phyloP scores from a whole-genome alignment of 2,797 vertebrate genomes.

The Borostomias antarcticus region DNA sequence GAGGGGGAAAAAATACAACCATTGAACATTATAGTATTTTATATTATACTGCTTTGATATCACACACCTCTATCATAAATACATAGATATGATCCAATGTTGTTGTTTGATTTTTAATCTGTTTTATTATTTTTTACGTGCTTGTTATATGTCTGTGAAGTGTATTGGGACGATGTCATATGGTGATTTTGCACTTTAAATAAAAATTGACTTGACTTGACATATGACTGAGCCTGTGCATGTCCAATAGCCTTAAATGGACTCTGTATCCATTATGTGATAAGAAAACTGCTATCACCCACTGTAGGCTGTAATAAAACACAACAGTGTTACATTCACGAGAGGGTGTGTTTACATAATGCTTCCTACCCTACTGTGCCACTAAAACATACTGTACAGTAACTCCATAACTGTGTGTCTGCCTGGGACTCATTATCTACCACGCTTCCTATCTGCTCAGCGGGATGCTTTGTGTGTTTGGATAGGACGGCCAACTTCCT shows the following conservation, averaged over 20 bases:
- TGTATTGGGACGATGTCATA: no score
- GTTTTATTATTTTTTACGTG: no score
- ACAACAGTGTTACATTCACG: not conserved
- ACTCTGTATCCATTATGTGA: no score
- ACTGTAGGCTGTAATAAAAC: no score
- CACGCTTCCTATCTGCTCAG: slow-evolving; percentile 27
- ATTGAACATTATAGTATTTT: slow-evolving; percentile 4
- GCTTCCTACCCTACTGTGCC: not conserved
- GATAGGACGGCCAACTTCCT: slow-evolving; percentile 50
- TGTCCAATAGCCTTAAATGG: not conserved
- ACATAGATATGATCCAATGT: not conserved
- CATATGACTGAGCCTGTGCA: not conserved
- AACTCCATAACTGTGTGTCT: not conserved
- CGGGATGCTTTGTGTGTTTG: slow-evolving; percentile 50
- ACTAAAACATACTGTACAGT: not conserved
- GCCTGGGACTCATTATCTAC: slow-evolving; percentile 10
- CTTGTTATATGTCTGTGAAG: no score
- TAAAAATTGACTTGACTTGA: no score
- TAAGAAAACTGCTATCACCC: slow-evolving; percentile 26
- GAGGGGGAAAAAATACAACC: slow-evolving; percentile 7
- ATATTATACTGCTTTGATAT: not conserved
- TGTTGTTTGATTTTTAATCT: no score
- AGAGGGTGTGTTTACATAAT: not conserved
- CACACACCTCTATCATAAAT: not conserved
- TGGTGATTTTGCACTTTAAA: no score